A percentile compares a stretch with the other conserved stretches of the same genome.
These are phyloP conservation scores for Lasioglossum vierecki DNA, from an alignment of 2,888 invertebrate species.

Conservation along the genomic window DNA sequence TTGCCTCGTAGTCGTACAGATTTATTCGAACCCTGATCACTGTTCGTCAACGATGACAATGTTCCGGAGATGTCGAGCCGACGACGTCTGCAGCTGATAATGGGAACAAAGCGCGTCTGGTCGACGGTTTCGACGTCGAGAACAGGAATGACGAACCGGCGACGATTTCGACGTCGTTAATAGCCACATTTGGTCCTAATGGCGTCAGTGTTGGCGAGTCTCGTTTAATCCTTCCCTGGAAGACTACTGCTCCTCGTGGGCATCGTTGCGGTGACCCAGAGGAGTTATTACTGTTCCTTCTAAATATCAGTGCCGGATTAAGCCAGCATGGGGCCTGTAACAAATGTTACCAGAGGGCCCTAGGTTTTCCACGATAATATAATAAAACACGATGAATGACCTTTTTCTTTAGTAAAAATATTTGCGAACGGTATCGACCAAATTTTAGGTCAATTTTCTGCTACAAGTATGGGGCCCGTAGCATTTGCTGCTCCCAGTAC, in stretches of 20 bases:
- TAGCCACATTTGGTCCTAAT: not conserved
- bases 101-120: not conserved
- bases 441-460: too few species aligned
- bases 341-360: too few species aligned
- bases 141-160: constrained; percentile 2
- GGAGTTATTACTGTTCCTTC: not conserved
- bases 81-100: not conserved
- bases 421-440: too few species aligned
- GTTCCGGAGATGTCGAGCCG: not conserved
- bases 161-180: constrained; percentile 5
- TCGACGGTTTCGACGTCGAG: not conserved
- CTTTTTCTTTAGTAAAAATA: too few species aligned
- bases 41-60: not conserved
- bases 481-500: too few species aligned
- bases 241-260: not conserved
- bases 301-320: not conserved
- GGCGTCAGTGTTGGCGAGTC: not conserved
- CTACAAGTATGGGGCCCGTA: too few species aligned
- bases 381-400: too few species aligned
- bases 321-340: too few species aligned
- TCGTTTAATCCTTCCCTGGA: not conserved
- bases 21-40: not conserved
- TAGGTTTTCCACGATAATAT: too few species aligned
- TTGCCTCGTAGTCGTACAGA: not conserved
- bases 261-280: not conserved